Percentiles rank a stretch among this genome's conserved stretches.
These are phyloP conservation scores for Micrasema longulum DNA, from an alignment of 1,140 invertebrate genomes.

Conservation along the genomic window DNA sequence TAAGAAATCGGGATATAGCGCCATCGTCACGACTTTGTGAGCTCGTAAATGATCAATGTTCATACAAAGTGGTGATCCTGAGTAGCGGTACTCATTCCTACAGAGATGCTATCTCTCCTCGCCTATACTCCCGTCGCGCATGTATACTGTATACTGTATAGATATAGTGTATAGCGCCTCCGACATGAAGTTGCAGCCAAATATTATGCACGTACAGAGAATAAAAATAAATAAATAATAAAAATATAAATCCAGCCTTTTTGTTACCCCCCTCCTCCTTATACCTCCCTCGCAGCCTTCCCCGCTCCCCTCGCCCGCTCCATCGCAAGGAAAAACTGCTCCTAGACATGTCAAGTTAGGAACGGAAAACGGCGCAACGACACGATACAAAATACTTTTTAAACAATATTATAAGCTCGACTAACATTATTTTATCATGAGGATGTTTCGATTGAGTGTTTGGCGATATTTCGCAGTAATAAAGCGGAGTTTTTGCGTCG, in stretches of 20 bases:
- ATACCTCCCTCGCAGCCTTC: constrained; percentile 60
- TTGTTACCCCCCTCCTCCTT: constrained; percentile 64
- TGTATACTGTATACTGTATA: constrained; percentile 12
- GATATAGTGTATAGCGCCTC: too few relatives aligned
- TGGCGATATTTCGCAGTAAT: too few relatives aligned
- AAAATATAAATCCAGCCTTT: constrained; percentile 68
- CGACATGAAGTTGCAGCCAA: constrained; percentile 61
- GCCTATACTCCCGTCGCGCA: not conserved
- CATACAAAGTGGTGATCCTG: not conserved
- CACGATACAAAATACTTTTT: too few relatives aligned
- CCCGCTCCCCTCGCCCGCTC: constrained; percentile 61
- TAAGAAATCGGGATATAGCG: not conserved
- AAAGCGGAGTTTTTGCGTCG: too few relatives aligned
- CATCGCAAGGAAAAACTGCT: constrained; percentile 62
- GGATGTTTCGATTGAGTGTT: too few relatives aligned
- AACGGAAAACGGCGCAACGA: constrained; percentile 35
- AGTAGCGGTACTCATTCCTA: too few relatives aligned
- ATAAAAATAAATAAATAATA: constrained; percentile 68
- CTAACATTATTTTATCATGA: too few relatives aligned
- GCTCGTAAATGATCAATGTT: constrained; percentile 5
- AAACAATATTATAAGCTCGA: too few relatives aligned
- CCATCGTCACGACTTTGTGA: not conserved
- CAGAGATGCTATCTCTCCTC: too few relatives aligned
- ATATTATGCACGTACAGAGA: constrained; percentile 62
- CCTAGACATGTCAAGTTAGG: constrained; percentile 47